Evolutionary conservation across 2,113 vertebrate genomes (phyloP), one percentile per base, ranked within the genome.

Genomic region (Panthera leo): DNA sequence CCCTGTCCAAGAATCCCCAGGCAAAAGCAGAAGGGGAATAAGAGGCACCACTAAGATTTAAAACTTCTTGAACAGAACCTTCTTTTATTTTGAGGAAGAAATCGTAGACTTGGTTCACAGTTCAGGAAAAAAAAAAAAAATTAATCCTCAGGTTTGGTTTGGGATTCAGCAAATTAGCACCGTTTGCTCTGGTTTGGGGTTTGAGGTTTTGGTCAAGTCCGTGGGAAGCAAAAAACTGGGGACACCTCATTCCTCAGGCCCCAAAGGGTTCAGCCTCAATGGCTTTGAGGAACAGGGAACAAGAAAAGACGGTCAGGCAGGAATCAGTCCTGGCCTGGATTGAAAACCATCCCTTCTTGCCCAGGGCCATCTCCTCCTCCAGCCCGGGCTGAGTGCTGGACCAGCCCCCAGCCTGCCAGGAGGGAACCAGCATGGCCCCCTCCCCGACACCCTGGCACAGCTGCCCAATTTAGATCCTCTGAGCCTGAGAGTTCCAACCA

Each of bases 151-250:
- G 70, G 82, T 93, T 97, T 3, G 1, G 94, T 58, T 92, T 96
- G 90, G 95, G 96, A 98, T 97, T 96, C 97, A 97, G 94, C 96
- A 98, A 96, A 97, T 98, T 97, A 98, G 86, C 95, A 95, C 90
- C 34, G 4, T 98, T 98, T 95, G 93, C 95, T 98, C 88, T 97
- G 96, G 97, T 97, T 95, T 97, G 76, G 96, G 84, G 95, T 92
- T 97, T 98, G 96, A 94, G 95, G 96, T 98, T 96, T 96, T 68
- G 88, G 93, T 92, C 67, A 82, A 83, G 82, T 88, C 85, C 95
- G 42, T 90, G 55, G 94, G 73, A 95, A 95, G 51, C 16, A 78
- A 73, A 63, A 93, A 83, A 16, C 0, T 55, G 61, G 87, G 92
- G 94, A 96, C 21, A 94, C 65, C 80, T 58, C 63, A 45, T 79